Evolutionary conservation across 37 sponge, comb jelly and placozoan genomes (phyloP).

Genomic region (Agelas oroides): DNA sequence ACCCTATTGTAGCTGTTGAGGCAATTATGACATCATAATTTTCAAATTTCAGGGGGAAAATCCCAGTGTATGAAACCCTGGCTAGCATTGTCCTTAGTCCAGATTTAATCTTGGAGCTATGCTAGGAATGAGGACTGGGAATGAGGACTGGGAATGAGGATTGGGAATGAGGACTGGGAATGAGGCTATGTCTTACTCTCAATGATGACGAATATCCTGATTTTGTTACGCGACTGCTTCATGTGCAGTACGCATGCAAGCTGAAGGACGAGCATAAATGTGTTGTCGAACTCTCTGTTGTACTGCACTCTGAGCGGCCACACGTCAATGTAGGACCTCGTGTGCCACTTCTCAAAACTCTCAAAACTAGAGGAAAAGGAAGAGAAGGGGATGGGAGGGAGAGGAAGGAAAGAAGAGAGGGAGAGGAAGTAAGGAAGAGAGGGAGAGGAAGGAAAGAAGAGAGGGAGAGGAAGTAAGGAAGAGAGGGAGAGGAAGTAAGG

Average conservation of each 20-base stretch:
- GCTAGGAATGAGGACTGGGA: no score
- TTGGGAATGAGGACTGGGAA: no score
- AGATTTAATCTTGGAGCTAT: no score
- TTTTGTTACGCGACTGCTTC: slow-evolving; percentile 72
- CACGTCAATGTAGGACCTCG: slow-evolving; percentile 80
- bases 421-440: no score
- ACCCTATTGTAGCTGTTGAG: no score
- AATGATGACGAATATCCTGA: slow-evolving; percentile 77
- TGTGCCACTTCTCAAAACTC: slow-evolving; percentile 46
- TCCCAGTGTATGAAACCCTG: no score
- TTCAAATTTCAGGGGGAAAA: no score
- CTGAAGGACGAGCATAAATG: slow-evolving; percentile 87
- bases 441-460: no score
- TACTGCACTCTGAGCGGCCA: slow-evolving; percentile 74
- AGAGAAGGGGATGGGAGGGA: background rate
- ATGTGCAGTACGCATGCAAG: slow-evolving; percentile 94
- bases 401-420: background rate
- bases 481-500: background rate
- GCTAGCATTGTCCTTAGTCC: no score
- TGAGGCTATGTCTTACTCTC: slow-evolving; percentile 67
- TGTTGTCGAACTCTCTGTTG: slow-evolving; percentile 81
- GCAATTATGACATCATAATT: no score
- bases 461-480: no score
- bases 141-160: no score
- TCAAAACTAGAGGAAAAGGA: slow-evolving; percentile 66